Conservation (phyloP, 2,797 vertebrate species). For the Melanotaenia maccullochi region DNA sequence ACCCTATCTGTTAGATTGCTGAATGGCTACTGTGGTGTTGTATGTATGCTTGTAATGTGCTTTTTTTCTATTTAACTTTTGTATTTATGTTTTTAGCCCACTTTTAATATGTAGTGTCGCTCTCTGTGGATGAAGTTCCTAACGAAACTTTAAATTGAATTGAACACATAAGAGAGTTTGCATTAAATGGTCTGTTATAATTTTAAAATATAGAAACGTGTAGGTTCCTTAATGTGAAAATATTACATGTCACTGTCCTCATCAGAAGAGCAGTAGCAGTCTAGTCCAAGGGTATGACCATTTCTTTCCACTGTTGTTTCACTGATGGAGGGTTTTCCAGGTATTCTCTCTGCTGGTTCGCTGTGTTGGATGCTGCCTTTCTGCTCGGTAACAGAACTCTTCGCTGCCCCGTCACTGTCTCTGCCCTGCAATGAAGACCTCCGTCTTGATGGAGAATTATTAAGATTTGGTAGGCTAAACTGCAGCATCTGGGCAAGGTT, state of each 20-base stretch:
- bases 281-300: constrained; percentile 72
- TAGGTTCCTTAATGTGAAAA: neutral
- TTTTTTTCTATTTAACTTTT: neutral
- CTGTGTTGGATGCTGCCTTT: neutral
- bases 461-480: constrained; percentile 80
- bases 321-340: constrained; percentile 8
- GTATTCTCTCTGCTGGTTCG: constrained; percentile 13
- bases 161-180: neutral
- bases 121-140: neutral
- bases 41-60: neutral
- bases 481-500: constrained; percentile 71
- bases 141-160: neutral
- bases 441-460: constrained; percentile 37
- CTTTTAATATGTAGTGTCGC: neutral
- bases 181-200: constrained; percentile 3
- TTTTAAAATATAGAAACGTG: neutral
- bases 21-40: neutral
- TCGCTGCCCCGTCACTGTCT: neutral
- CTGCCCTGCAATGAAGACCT: constrained; percentile 3
- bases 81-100: no score
- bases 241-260: constrained; percentile 66
- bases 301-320: constrained; percentile 20
- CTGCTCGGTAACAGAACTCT: neutral
- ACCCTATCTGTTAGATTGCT: neutral
- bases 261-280: constrained; percentile 82